Conservation (phyloP, 2,888 invertebrate genomes). For the Trissoscelio sp. region DNA sequence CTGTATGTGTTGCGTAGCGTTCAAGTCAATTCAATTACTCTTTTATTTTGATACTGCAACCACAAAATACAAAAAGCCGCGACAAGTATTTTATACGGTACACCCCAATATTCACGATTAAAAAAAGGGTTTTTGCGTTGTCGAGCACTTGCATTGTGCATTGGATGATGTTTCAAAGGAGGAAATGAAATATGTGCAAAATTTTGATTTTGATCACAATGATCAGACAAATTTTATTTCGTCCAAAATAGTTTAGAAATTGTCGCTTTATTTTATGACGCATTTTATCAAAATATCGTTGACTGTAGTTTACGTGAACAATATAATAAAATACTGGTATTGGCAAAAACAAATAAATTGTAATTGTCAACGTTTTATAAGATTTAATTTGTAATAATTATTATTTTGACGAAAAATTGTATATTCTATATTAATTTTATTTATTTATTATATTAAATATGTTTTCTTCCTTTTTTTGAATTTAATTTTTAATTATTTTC, state of each 20-base stretch:
- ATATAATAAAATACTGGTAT: neutral
- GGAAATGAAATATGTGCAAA: slow-evolving; percentile 10
- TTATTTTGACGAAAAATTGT: too few relatives aligned
- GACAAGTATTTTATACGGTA: slow-evolving; percentile 34
- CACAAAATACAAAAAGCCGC: slow-evolving; percentile 33
- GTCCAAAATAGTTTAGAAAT: neutral
- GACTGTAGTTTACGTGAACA: neutral
- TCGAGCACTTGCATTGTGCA: neutral
- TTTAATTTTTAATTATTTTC: too few relatives aligned
- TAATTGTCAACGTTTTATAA: too few relatives aligned
- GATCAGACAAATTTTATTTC: slow-evolving; percentile 8
- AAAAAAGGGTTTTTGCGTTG: slow-evolving; percentile 9
- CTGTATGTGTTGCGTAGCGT: slow-evolving; percentile 28
- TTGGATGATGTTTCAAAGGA: slow-evolving; percentile 7
- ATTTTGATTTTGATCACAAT: slow-evolving; percentile 7
- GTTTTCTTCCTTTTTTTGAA: too few relatives aligned
- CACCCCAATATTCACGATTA: slow-evolving; percentile 1
- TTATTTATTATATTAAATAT: too few relatives aligned
- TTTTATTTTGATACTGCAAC: slow-evolving; percentile 45
- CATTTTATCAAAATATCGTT: neutral
- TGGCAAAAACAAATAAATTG: too few relatives aligned
- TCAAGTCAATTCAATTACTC: slow-evolving; percentile 34
- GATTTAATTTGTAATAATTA: too few relatives aligned
- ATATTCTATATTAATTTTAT: too few relatives aligned
- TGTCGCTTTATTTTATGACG: neutral